Evolutionary conservation across 2,888 invertebrate genomes (phyloP), one percentile per base, ranked within the genome.

Genomic region (Biston stratarius): DNA sequence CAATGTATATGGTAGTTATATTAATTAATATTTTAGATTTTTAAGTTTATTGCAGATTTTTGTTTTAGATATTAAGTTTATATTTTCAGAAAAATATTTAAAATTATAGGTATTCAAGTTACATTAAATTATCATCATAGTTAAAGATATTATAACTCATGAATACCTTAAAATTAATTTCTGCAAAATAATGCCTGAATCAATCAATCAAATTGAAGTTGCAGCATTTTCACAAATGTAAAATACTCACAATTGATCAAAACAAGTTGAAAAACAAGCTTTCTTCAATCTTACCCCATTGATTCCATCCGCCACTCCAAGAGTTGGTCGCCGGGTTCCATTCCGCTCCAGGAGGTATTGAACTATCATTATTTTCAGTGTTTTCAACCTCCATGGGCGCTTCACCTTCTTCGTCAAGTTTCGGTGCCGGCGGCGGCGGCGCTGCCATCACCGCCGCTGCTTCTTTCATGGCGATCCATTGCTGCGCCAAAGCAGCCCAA

Each of bases 391-490:
- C 97, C 97, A 97, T 97, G 1, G 97, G 97, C 10, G 97, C 97
- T 91, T 97, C 97, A 24, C 97, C 97, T 63, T 97, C 96, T 83
- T 97, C 96, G n/a, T 94, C 94, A 47, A 82, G 72, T 71, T 91
- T 91, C 40, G 80, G 67, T 0, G 95, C 94, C 5, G 96, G 95
- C 10, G 96, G 95, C 47, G 95, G 95, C 24, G 95, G 94, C 8
- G 95, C 94, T 49, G 95, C 90, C 45, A 95, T 94, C 45, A 95
- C 94, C 45, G 94, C 94, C 51, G 94, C 90, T 9, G 96, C 96
- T 82, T 97, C 97, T 84, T 98, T 98, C 98, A 98, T 98, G 86
- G 97, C 97, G 77, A 99, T 99, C 99, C 99, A 99, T 95, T 99
- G 99, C 85, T 99, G 98, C 36, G 99, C 99, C 81, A 99, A 94